phyloP scores from a whole-genome alignment of 2,888 invertebrate genomes.

The Mesorhabditis belari region DNA sequence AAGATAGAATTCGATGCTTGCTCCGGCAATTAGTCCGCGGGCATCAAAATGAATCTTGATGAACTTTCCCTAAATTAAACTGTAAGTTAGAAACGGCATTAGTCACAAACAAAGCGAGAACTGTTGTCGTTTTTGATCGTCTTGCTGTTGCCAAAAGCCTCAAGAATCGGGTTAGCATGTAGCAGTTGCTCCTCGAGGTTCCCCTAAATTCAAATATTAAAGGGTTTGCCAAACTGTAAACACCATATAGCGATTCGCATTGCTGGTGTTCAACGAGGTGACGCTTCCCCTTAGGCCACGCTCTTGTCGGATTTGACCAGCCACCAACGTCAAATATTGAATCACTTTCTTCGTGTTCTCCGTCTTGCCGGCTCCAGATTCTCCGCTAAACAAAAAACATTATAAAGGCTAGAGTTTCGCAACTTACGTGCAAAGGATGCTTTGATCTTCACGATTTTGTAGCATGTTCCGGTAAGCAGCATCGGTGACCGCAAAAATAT shows the following conservation, averaged over 20 bases:
- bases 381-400: constrained; percentile 64
- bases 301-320: too few relatives aligned
- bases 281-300: too few relatives aligned
- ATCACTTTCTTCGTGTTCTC: constrained; percentile 99
- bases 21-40: constrained; percentile 96
- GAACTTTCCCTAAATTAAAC: constrained; percentile 73
- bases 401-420: too few relatives aligned
- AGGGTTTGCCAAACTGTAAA: too few relatives aligned
- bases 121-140: constrained; percentile 99
- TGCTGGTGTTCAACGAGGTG: too few relatives aligned
- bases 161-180: constrained; percentile 93
- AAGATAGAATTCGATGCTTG: constrained; percentile 98
- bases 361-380: too few relatives aligned
- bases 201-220: too few relatives aligned
- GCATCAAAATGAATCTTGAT: constrained; percentile 99
- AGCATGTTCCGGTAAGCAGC: constrained; percentile 98
- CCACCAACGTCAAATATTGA: constrained; percentile 97
- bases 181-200: constrained; percentile 96
- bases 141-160: constrained; percentile 99
- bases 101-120: constrained; percentile 94
- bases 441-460: constrained; percentile 99
- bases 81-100: neutral
- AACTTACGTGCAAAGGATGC: constrained; percentile 90
- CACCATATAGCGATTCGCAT: too few relatives aligned
- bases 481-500: constrained; percentile 98